These are phyloP conservation scores for Phalanger gymnotis DNA, from an alignment of 2,797 vertebrate species.

Conservation along the genomic window DNA sequence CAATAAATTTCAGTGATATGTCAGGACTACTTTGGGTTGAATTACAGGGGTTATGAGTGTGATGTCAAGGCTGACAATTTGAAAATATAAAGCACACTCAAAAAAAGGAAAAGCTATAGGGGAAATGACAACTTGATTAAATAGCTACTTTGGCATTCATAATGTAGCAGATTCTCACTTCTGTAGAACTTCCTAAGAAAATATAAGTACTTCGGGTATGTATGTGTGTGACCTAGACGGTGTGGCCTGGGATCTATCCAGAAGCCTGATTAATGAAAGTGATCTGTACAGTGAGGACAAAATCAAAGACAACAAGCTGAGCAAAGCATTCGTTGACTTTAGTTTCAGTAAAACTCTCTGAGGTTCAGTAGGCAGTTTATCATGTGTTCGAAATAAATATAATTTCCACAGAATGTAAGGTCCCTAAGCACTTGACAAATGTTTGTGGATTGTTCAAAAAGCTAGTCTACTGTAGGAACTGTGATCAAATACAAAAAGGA, in stretches of 20 bases:
- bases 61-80: constrained; percentile 39
- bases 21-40: constrained; percentile 43
- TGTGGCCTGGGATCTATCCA: neutral
- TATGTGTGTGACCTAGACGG: constrained; percentile 5
- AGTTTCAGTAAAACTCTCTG: constrained; percentile 12
- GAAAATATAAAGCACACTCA: constrained; percentile 32
- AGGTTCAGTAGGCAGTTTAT: constrained; percentile 38
- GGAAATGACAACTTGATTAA: constrained; percentile 30
- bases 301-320: neutral
- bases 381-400: constrained; percentile 8
- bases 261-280: neutral
- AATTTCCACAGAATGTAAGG: neutral
- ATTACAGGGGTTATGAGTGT: constrained; percentile 49
- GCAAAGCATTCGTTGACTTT: neutral
- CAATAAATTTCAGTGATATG: constrained; percentile 36
- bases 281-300: neutral
- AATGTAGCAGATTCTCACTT: neutral
- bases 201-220: neutral
- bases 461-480: neutral
- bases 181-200: neutral
- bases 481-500: neutral
- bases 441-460: neutral
- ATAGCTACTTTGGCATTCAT: constrained; percentile 6
- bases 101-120: constrained; percentile 8
- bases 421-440: constrained; percentile 11